These are phyloP conservation scores for Saccostrea cuccullata DNA, from an alignment of 1,140 invertebrate genomes.

Conservation along the genomic window DNA sequence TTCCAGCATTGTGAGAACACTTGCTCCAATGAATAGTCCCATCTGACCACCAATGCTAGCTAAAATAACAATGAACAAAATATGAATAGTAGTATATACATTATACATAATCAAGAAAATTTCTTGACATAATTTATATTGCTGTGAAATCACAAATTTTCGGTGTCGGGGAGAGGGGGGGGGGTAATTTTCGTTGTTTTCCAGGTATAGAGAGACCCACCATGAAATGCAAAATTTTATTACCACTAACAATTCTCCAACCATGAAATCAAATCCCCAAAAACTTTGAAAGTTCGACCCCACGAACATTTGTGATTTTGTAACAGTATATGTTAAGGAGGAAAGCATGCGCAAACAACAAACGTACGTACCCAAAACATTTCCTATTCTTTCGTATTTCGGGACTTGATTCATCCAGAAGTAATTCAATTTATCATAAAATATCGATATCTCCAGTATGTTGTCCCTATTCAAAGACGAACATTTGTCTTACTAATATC, in stretches of 20 bases:
- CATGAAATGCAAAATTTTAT: too few relatives aligned
- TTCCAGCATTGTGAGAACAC: conserved; percentile 39
- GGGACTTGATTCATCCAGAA: conserved; percentile 6
- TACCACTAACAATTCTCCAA: too few relatives aligned
- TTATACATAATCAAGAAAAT: not conserved
- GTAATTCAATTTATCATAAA: conserved; percentile 18
- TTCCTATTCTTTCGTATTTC: conserved; percentile 28
- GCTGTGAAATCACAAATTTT: too few relatives aligned
- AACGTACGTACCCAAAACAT: not conserved
- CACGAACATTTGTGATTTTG: too few relatives aligned
- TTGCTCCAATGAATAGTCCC: conserved; percentile 40
- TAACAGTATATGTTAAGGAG: too few relatives aligned
- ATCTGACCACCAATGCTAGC: conserved; percentile 41
- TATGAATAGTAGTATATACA: not conserved
- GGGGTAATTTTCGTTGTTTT: too few relatives aligned
- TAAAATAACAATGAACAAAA: not conserved
- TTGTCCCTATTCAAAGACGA: conserved; percentile 3
- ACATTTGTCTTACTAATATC: not conserved
- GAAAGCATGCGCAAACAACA: not conserved
- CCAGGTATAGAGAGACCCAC: too few relatives aligned
- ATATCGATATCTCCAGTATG: not conserved
- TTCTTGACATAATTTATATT: not conserved
- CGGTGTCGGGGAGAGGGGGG: too few relatives aligned
- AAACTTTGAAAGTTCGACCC: too few relatives aligned
- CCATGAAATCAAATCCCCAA: too few relatives aligned